Evolutionary conservation across 2,113 vertebrate genomes (phyloP).

Genomic region (Phocoena sinus): DNA sequence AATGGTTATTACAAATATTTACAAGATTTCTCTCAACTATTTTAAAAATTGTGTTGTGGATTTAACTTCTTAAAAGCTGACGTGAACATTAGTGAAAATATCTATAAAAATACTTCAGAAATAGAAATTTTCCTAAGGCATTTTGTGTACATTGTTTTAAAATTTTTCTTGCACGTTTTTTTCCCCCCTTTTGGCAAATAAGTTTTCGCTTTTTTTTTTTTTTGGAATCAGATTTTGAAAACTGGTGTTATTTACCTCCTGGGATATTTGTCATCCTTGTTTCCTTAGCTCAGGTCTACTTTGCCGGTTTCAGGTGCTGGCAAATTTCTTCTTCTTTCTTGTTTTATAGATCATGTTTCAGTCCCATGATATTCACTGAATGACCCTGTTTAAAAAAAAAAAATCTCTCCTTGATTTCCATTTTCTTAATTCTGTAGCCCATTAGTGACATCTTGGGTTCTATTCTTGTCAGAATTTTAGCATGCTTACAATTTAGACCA

Average conservation of each 20-base stretch:
- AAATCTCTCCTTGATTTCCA: conserved; percentile 14
- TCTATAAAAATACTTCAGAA: not conserved
- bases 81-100: not conserved
- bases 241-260: not conserved
- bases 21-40: not conserved
- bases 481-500: not conserved
- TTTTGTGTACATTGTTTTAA: not conserved
- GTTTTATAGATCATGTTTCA: conserved; percentile 56
- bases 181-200: not conserved
- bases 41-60: not conserved
- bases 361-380: not conserved
- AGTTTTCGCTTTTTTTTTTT: not conserved
- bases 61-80: not conserved
- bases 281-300: not conserved
- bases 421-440: conserved; percentile 58
- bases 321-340: conserved; percentile 44
- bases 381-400: conserved; percentile 6
- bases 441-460: conserved; percentile 44
- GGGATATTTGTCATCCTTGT: not conserved
- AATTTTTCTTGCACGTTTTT: not conserved
- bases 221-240: conserved; percentile 18
- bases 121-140: not conserved
- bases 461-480: conserved; percentile 25
- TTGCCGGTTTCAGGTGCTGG: not conserved
- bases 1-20: conserved; percentile 18